Evolutionary conservation across 2,888 invertebrate genomes (phyloP).

Genomic region (Steinernema scapterisci): DNA sequence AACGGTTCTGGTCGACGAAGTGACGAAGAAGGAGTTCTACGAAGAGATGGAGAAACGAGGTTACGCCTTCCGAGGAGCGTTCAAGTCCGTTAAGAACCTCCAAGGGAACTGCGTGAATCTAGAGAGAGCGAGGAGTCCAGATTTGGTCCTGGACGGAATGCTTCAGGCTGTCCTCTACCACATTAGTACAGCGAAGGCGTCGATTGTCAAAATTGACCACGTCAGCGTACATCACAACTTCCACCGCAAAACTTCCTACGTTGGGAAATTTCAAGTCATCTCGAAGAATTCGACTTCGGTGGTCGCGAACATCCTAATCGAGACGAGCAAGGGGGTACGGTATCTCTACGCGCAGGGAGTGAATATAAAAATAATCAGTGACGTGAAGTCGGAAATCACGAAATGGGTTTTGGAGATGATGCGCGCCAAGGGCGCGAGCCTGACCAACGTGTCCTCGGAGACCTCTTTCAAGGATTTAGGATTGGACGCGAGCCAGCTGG

Average conservation of each 20-base stretch:
- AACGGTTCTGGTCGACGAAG: background rate
- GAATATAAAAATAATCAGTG: background rate
- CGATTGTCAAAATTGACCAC: background rate
- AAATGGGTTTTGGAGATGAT: background rate
- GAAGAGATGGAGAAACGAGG: slow-evolving; percentile 14
- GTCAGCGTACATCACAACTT: background rate
- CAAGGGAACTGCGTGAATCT: background rate
- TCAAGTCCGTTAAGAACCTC: slow-evolving; percentile 3
- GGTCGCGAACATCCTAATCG: background rate
- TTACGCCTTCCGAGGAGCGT: background rate
- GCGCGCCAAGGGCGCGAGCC: background rate
- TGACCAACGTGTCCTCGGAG: background rate
- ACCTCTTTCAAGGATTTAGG: background rate
- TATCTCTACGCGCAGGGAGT: slow-evolving; percentile 13
- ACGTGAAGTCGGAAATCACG: background rate
- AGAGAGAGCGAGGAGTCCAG: background rate
- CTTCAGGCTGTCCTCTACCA: background rate
- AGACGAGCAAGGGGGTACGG: background rate
- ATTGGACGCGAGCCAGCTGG: background rate
- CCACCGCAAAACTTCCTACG: background rate
- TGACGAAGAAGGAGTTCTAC: background rate
- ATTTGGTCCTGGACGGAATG: slow-evolving; percentile 9
- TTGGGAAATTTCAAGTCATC: background rate
- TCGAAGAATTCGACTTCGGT: background rate
- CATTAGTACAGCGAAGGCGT: background rate